Evolutionary conservation across 2,113 vertebrate genomes (phyloP).

Genomic region (Zosterops borbonicus): DNA sequence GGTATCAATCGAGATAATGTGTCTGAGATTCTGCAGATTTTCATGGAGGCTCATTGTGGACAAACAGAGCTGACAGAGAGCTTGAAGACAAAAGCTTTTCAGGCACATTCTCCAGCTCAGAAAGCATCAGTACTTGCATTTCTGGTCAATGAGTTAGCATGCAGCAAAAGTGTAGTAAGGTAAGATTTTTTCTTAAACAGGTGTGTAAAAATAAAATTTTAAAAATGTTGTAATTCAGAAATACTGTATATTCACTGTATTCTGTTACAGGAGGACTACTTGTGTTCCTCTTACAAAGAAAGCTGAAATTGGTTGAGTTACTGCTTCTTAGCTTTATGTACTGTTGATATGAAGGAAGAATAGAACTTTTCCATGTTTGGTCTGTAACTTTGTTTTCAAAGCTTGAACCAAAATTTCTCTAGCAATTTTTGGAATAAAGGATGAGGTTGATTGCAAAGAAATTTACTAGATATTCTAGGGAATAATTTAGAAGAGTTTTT

Average conservation of each 20-base stretch:
- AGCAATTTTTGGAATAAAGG: not conserved
- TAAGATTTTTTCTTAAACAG: slow-evolving; percentile 52
- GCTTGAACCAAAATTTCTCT: not conserved
- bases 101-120: slow-evolving; percentile 88
- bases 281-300: not conserved
- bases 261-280: not conserved
- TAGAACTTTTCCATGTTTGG: not conserved
- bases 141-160: slow-evolving; percentile 91
- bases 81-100: slow-evolving; percentile 91
- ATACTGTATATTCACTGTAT: not conserved
- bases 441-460: not conserved
- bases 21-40: slow-evolving; percentile 93
- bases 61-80: slow-evolving; percentile 86
- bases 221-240: not conserved
- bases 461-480: not conserved
- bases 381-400: not conserved
- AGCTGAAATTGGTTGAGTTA: not conserved
- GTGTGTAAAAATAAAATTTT: not conserved
- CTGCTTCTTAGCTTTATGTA: not conserved
- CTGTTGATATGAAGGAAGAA: not conserved
- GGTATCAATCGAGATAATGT: slow-evolving; percentile 90
- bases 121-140: slow-evolving; percentile 90
- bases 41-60: slow-evolving; percentile 89
- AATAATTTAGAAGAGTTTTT: not conserved
- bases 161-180: slow-evolving; percentile 93